These are phyloP conservation scores for Leptoteleia sp. DNA, from an alignment of 1,140 invertebrate genomes.

Conservation along the genomic window DNA sequence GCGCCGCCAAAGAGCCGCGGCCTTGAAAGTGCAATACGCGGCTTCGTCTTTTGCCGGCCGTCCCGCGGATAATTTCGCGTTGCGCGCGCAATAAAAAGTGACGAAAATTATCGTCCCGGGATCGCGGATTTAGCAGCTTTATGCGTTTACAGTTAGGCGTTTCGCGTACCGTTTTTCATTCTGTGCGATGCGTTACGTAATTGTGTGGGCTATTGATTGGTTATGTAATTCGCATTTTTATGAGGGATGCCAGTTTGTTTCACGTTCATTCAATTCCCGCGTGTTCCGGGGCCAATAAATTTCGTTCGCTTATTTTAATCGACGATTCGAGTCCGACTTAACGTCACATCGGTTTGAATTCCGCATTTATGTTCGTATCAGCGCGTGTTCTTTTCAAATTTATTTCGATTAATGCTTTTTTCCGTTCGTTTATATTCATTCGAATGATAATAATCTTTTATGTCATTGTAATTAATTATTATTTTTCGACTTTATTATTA, in stretches of 20 bases:
- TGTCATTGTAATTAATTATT: no score
- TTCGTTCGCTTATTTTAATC: no score
- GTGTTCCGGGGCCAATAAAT: background rate
- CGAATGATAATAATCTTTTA: no score
- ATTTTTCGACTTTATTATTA: no score
- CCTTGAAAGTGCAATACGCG: slow-evolving; percentile 26
- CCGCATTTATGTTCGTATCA: no score
- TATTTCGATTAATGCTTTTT: no score
- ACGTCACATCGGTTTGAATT: no score
- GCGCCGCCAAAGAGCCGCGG: slow-evolving; percentile 25
- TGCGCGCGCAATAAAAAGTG: slow-evolving; percentile 21
- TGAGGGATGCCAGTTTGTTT: background rate
- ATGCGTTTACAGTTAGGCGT: slow-evolving; percentile 40
- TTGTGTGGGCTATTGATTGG: slow-evolving; percentile 23
- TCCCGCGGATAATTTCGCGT: slow-evolving; percentile 9
- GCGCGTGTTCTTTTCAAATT: no score
- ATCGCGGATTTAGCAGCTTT: slow-evolving; percentile 6
- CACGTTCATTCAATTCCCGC: background rate
- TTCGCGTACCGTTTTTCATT: slow-evolving; percentile 20
- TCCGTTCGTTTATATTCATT: no score
- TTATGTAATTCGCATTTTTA: slow-evolving; percentile 14
- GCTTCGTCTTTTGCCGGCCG: slow-evolving; percentile 18
- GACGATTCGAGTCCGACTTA: no score
- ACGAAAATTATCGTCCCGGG: slow-evolving; percentile 36
- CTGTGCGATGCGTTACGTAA: slow-evolving; percentile 27